A percentile compares a stretch with the other conserved stretches of the same genome.
These are phyloP conservation scores for Ochlodes sylvanus DNA, from an alignment of 2,888 invertebrate genomes.

Conservation along the genomic window DNA sequence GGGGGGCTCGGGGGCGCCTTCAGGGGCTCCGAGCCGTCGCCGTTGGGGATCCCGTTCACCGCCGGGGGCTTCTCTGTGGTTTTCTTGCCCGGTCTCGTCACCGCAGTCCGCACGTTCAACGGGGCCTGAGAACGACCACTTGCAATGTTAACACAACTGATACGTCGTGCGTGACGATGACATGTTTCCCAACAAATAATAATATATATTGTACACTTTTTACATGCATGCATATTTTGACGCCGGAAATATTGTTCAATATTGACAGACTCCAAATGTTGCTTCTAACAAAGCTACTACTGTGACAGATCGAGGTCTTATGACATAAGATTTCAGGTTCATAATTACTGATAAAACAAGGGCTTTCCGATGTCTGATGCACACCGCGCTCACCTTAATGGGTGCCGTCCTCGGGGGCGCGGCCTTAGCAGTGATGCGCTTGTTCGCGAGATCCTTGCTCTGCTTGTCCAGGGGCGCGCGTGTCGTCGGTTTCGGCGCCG, in stretches of 20 bases:
- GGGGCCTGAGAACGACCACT: conserved; percentile 55
- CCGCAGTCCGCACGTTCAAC: conserved; percentile 54
- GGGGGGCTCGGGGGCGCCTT: conserved; percentile 83
- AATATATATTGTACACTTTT: too few relatives aligned
- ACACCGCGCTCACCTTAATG: conserved; percentile 60
- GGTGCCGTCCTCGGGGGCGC: conserved; percentile 73
- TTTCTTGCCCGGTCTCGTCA: conserved; percentile 54
- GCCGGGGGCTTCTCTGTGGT: conserved; percentile 40
- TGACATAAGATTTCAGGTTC: neutral
- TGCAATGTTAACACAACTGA: neutral
- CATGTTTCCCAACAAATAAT: too few relatives aligned
- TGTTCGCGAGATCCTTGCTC: conserved; percentile 89
- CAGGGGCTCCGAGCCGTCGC: conserved; percentile 53
- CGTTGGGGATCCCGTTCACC: conserved; percentile 48
- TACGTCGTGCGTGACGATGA: neutral
- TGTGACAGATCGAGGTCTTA: neutral
- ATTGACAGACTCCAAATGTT: too few relatives aligned
- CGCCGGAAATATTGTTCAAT: too few relatives aligned
- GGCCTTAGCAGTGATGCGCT: conserved; percentile 85
- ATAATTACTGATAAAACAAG: too few relatives aligned
- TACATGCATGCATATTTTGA: too few relatives aligned
- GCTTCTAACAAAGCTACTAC: too few relatives aligned
- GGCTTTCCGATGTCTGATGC: neutral
- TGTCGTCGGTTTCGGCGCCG: conserved; percentile 56
- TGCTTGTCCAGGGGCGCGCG: conserved; percentile 81